phyloP scores from a whole-genome alignment of 2,888 invertebrate species.

The Amphipoea lucens region DNA sequence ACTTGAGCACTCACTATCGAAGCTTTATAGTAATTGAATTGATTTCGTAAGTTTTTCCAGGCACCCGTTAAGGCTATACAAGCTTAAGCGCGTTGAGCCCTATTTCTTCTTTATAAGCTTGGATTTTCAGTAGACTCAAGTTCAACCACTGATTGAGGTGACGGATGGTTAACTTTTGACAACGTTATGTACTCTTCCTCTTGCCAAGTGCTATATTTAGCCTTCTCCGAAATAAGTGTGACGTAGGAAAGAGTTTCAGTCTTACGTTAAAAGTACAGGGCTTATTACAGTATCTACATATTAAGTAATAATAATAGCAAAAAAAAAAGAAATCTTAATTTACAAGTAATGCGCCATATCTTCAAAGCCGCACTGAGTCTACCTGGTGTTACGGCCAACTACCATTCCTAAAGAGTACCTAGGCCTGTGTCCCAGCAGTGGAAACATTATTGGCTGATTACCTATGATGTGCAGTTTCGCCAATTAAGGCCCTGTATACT shows the following conservation, averaged over 20 bases:
- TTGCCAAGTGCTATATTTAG: background rate
- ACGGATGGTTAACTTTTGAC: conserved; percentile 4
- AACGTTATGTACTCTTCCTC: background rate
- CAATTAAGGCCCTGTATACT: background rate
- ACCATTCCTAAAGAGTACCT: background rate
- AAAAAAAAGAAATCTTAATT: background rate
- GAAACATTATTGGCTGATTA: background rate
- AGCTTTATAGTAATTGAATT: background rate
- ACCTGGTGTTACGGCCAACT: background rate
- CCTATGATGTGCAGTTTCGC: background rate
- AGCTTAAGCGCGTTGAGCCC: background rate
- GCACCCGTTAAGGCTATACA: background rate
- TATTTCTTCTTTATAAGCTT: background rate
- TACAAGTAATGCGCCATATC: background rate
- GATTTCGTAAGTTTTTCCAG: background rate
- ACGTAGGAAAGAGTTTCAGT: background rate
- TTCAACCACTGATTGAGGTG: conserved; percentile 21
- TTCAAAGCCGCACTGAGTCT: background rate
- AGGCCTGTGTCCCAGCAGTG: background rate
- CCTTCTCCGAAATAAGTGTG: background rate
- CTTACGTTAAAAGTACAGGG: background rate
- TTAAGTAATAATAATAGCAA: background rate
- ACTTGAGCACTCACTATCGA: background rate
- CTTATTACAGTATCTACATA: no score
- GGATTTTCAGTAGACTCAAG: background rate